Conservation (phyloP, 2,888 invertebrate genomes). For the Agrochola macilenta region DNA sequence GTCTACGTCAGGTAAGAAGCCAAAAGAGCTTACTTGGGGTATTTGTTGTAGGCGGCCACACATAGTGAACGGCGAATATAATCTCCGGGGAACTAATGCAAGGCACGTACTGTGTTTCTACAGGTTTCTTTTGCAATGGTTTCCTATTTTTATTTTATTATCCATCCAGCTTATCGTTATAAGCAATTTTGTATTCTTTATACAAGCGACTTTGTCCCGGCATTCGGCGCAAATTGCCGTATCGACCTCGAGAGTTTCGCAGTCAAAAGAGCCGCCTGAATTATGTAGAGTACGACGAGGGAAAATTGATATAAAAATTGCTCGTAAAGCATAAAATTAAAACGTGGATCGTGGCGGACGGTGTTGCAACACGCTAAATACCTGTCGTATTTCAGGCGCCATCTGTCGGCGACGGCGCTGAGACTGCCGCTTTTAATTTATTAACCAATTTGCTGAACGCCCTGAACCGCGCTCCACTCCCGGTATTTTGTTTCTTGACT, state of each 20-base stretch:
- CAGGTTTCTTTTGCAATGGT: conserved; percentile 49
- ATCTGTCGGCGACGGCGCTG: conserved; percentile 88
- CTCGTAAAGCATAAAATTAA: conserved; percentile 90
- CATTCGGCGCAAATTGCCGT: conserved; percentile 79
- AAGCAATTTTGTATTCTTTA: conserved; percentile 71
- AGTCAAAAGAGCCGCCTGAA: conserved; percentile 79
- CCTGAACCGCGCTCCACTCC: conserved; percentile 82
- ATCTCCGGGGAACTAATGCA: conserved; percentile 58
- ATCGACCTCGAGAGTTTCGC: conserved; percentile 78
- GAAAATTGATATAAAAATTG: conserved; percentile 89
- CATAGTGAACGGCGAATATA: conserved; percentile 53
- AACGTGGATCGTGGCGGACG: conserved; percentile 85
- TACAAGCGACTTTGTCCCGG: conserved; percentile 68
- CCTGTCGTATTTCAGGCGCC: conserved; percentile 90
- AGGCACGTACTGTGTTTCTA: conserved; percentile 63
- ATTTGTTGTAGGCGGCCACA: conserved; percentile 58
- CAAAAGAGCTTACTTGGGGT: conserved; percentile 50
- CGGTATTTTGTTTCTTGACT: conserved; percentile 88
- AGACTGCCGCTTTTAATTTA: conserved; percentile 90
- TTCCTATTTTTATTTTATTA: conserved; percentile 56
- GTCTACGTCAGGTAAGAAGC: conserved; percentile 42
- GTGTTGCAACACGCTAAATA: conserved; percentile 90
- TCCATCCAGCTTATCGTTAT: conserved; percentile 61
- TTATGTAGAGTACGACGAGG: conserved; percentile 83
- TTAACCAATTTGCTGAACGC: conserved; percentile 89